phyloP scores from a whole-genome alignment of 2,888 invertebrate genomes.

The Plagodis pulveraria region DNA sequence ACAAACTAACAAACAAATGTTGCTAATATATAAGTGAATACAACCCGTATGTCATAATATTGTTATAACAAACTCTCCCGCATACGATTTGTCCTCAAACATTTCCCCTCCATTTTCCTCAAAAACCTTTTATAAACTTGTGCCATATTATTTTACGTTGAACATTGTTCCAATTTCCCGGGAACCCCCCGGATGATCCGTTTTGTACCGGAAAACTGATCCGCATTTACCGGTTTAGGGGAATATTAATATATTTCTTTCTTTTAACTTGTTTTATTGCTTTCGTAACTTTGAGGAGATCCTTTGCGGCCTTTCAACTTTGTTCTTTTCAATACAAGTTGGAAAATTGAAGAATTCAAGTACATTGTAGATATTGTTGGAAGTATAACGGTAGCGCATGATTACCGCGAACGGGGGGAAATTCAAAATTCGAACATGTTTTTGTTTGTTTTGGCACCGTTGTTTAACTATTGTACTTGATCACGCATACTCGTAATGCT shows the following conservation, averaged over 20 bases:
- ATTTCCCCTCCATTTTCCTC: conserved; percentile 12
- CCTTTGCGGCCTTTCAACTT: conserved; percentile 25
- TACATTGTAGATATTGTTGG: too few species aligned
- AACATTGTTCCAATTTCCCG: conserved; percentile 39
- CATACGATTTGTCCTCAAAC: conserved; percentile 15
- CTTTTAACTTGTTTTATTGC: conserved; percentile 49
- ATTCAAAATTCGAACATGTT: too few species aligned
- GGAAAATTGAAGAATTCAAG: conserved; percentile 24
- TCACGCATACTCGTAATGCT: too few species aligned
- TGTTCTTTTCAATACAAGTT: conserved; percentile 42
- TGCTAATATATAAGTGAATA: too few species aligned
- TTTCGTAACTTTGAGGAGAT: conserved; percentile 42
- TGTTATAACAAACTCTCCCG: conserved; percentile 12
- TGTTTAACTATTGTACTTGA: too few species aligned
- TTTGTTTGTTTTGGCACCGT: too few species aligned
- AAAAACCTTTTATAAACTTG: conserved; percentile 26
- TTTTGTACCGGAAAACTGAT: conserved; percentile 39
- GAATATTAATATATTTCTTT: conserved; percentile 46
- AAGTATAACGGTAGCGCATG: too few species aligned
- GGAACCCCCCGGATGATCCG: conserved; percentile 28
- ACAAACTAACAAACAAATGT: too few species aligned
- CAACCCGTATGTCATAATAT: conserved; percentile 4
- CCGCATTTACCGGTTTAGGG: conserved; percentile 43
- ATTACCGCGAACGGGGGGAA: too few species aligned
- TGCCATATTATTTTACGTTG: conserved; percentile 30